Percentiles rank a stretch among this genome's conserved stretches.
phyloP scores from a whole-genome alignment of 2,797 vertebrate species.

The Phalloptychus januarius region DNA sequence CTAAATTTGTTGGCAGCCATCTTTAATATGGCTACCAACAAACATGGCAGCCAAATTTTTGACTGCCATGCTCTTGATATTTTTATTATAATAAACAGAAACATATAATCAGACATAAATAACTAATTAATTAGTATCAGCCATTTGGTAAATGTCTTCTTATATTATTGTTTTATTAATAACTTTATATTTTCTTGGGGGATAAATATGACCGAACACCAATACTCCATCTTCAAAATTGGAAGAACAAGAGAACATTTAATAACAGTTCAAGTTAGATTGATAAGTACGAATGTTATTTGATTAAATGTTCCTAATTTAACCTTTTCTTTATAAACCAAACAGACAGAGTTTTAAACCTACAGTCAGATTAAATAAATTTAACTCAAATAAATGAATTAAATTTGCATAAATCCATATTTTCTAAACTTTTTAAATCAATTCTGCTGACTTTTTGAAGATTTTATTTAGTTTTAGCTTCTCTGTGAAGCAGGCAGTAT shows the following conservation, averaged over 20 bases:
- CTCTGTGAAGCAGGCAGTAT: background rate
- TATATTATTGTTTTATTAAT: background rate
- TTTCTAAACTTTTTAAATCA: background rate
- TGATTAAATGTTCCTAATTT: background rate
- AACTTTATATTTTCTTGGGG: background rate
- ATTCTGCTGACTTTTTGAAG: background rate
- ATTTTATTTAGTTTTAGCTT: background rate
- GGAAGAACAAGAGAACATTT: too few relatives aligned
- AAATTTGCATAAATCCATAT: slow-evolving; percentile 28
- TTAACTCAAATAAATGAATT: background rate
- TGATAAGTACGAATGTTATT: too few relatives aligned
- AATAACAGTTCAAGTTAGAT: too few relatives aligned
- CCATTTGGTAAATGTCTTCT: background rate
- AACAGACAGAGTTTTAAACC: background rate
- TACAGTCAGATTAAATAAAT: background rate
- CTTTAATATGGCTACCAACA: background rate
- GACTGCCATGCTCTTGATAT: too few relatives aligned
- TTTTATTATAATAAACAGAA: background rate
- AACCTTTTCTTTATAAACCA: background rate
- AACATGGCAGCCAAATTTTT: too few relatives aligned
- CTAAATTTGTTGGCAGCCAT: background rate
- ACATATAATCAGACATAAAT: background rate
- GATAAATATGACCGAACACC: background rate
- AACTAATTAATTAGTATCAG: background rate
- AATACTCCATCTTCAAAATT: background rate